A percentile compares a stretch with the other conserved stretches of the same genome.
phyloP scores from a whole-genome alignment of 2,113 vertebrate genomes.

The Oreochromis spilurus region DNA sequence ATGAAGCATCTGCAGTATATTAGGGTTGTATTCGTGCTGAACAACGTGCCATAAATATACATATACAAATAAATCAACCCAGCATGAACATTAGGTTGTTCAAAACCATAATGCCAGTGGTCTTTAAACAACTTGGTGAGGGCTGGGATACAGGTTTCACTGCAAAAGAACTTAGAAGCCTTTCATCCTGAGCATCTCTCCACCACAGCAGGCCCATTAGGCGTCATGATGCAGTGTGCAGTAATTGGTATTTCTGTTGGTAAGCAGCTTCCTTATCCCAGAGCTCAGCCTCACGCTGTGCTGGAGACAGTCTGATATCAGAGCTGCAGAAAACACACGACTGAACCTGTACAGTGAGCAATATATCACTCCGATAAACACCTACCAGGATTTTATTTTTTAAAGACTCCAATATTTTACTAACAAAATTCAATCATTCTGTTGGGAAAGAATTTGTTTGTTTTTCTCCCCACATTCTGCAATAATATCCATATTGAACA shows the following conservation, averaged over 20 bases:
- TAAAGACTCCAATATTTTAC: not conserved
- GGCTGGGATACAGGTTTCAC: conserved; percentile 25
- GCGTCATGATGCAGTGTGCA: conserved; percentile 40
- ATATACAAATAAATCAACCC: not conserved
- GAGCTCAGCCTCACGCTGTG: conserved; percentile 42
- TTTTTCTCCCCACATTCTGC: not conserved
- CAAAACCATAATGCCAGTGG: not conserved
- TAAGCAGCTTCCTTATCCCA: conserved; percentile 49
- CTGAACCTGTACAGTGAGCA: conserved; percentile 27
- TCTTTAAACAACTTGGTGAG: conserved; percentile 11
- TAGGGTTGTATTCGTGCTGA: not conserved
- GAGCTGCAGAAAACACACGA: conserved; percentile 19
- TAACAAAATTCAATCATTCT: not conserved
- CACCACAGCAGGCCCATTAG: conserved; percentile 52
- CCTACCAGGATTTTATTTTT: not conserved
- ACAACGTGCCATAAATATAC: not conserved
- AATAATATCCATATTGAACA: not conserved
- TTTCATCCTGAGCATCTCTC: conserved; percentile 47
- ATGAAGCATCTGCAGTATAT: not conserved
- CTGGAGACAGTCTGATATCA: conserved; percentile 35
- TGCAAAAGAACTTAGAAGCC: not conserved
- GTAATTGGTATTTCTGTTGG: conserved; percentile 61
- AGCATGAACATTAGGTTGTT: not conserved
- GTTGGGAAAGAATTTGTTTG: not conserved
- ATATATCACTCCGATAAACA: conserved; percentile 15